Conservation (phyloP, 2,113 vertebrate genomes). For the Paramisgurnus dabryanus region DNA sequence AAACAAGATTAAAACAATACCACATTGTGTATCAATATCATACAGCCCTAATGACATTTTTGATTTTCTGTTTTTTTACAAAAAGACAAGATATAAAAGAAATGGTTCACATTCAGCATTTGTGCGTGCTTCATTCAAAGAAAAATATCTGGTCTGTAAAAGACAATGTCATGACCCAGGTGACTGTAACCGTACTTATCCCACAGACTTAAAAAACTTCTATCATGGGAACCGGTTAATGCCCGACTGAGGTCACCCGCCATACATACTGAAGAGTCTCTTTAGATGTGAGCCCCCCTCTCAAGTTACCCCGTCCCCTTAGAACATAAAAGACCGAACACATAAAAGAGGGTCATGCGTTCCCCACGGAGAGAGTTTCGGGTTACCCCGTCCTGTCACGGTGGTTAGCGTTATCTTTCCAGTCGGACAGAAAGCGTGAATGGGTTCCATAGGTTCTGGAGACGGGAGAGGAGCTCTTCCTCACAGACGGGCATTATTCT, state of each 20-base stretch:
- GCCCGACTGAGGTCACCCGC: slow-evolving; percentile 28
- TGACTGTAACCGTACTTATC: neutral
- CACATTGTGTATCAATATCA: no score
- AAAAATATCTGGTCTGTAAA: no score
- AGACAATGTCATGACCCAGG: neutral
- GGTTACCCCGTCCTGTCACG: slow-evolving; percentile 60
- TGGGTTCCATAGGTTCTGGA: slow-evolving; percentile 32
- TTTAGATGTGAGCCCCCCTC: slow-evolving; percentile 50
- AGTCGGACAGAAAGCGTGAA: slow-evolving; percentile 60
- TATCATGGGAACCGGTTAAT: slow-evolving; percentile 40
- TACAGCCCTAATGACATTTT: no score
- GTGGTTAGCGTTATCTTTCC: slow-evolving; percentile 63
- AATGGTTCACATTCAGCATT: no score
- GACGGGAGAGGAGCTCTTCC: slow-evolving; percentile 3
- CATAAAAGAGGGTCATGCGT: slow-evolving; percentile 60
- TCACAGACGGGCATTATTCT: slow-evolving; percentile 6
- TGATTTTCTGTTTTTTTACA: no score
- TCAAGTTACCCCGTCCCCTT: slow-evolving; percentile 57
- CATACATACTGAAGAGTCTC: slow-evolving; percentile 12
- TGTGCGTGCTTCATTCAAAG: no score
- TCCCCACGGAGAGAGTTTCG: slow-evolving; percentile 65
- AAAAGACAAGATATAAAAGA: no score
- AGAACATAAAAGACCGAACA: slow-evolving; percentile 66
- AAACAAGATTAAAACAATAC: no score
- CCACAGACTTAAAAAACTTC: slow-evolving; percentile 17